Evolutionary conservation across 1,140 invertebrate genomes (phyloP).

Genomic region (Bradysia coprophila): DNA sequence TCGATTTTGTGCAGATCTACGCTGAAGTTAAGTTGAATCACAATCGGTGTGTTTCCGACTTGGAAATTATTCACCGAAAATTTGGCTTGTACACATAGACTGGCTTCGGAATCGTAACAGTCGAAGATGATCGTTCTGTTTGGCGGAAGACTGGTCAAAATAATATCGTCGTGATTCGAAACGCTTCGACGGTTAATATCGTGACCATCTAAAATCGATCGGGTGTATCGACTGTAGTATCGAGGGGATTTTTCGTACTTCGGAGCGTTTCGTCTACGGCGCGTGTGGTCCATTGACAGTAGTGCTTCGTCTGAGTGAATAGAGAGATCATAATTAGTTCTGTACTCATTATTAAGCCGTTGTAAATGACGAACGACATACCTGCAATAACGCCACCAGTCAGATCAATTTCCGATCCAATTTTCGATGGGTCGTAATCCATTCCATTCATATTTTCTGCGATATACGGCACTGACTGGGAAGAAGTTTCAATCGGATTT

Average conservation of each 20-base stretch:
- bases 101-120: slow-evolving; percentile 16
- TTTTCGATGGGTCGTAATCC: slow-evolving; percentile 2
- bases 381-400: not conserved
- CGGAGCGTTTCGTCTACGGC: not conserved
- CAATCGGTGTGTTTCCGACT: slow-evolving; percentile 12
- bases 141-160: slow-evolving; percentile 11
- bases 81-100: slow-evolving; percentile 15
- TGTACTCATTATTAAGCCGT: too few species aligned
- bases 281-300: too few species aligned
- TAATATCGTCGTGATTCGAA: not conserved
- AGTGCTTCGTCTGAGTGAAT: too few species aligned
- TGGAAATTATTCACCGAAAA: slow-evolving; percentile 16
- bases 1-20: slow-evolving; percentile 20
- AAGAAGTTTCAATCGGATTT: slow-evolving; percentile 10
- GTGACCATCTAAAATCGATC: not conserved
- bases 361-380: too few species aligned
- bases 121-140: slow-evolving; percentile 23
- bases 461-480: not conserved
- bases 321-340: too few species aligned
- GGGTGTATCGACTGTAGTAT: slow-evolving; percentile 1
- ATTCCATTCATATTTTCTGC: not conserved
- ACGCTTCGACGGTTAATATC: not conserved
- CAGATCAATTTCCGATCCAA: slow-evolving; percentile 2
- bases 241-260: not conserved
- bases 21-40: slow-evolving; percentile 13